Conservation (phyloP, 2,113 vertebrate species). For the Mola mola region DNA sequence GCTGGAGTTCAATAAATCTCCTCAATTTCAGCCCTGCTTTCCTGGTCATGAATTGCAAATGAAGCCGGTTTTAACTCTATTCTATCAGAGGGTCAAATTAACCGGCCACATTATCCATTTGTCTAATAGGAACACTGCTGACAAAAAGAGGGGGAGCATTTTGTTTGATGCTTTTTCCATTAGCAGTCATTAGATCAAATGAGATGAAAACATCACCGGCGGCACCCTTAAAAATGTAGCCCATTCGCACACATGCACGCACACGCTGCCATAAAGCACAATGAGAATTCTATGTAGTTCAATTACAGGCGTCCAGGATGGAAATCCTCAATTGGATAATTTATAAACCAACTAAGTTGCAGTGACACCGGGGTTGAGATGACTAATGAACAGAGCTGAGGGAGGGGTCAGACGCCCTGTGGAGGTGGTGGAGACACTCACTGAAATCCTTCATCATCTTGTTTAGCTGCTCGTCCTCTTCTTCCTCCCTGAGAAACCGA, state of each 20-base stretch:
- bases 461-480: slow-evolving; percentile 92
- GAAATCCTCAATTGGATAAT: slow-evolving; percentile 53
- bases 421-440: slow-evolving; percentile 70
- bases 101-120: slow-evolving; percentile 70
- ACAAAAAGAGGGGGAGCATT: slow-evolving; percentile 46
- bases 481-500: slow-evolving; percentile 85
- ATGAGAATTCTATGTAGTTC: slow-evolving; percentile 51
- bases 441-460: slow-evolving; percentile 89
- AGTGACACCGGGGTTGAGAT: slow-evolving; percentile 35
- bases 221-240: slow-evolving; percentile 34
- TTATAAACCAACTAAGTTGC: slow-evolving; percentile 36
- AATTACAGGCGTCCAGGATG: slow-evolving; percentile 48
- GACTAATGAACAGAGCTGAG: slow-evolving; percentile 39
- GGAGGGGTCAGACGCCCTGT: background rate
- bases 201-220: slow-evolving; percentile 61
- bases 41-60: slow-evolving; percentile 79
- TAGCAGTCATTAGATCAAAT: slow-evolving; percentile 76
- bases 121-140: slow-evolving; percentile 54
- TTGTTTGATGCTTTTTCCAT: slow-evolving; percentile 76
- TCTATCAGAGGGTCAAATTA: slow-evolving; percentile 71
- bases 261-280: slow-evolving; percentile 19
- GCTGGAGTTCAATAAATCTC: slow-evolving; percentile 66
- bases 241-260: slow-evolving; percentile 22
- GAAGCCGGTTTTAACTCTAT: slow-evolving; percentile 58
- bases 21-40: slow-evolving; percentile 58